Evolutionary conservation across 2,113 vertebrate species (phyloP).

Genomic region (Ptyas mucosa): DNA sequence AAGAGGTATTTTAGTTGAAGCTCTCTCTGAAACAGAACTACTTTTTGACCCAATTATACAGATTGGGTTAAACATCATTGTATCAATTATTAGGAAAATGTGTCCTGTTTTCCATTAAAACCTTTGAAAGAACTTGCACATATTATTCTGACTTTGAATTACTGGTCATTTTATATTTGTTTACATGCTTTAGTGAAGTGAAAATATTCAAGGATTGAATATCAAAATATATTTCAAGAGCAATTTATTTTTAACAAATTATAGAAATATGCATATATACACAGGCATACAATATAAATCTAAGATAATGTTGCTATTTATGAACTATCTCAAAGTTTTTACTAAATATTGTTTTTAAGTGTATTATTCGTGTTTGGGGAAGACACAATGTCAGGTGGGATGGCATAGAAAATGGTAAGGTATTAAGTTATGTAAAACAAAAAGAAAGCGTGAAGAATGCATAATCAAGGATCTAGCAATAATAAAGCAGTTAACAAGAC

Average conservation of each 20-base stretch:
- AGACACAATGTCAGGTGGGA: neutral
- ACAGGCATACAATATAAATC: conserved; percentile 8
- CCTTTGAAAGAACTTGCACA: neutral
- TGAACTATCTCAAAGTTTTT: neutral
- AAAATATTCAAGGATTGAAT: neutral
- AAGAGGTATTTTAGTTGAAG: neutral
- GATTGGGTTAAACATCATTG: neutral
- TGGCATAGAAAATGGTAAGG: neutral
- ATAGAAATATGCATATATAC: neutral
- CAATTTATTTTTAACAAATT: conserved; percentile 10
- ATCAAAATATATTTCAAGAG: neutral
- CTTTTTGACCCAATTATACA: neutral
- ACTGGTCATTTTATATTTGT: neutral
- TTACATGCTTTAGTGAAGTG: neutral
- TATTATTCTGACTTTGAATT: neutral
- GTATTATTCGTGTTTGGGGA: neutral
- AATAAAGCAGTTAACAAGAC: neutral
- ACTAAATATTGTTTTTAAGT: neutral
- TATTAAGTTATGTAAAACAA: neutral
- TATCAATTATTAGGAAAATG: neutral
- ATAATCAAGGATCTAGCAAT: too few relatives aligned
- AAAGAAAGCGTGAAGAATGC: neutral
- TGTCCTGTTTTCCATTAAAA: conserved; percentile 1
- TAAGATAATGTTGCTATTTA: conserved; percentile 25
- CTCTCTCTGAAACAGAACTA: neutral